phyloP scores from a whole-genome alignment of 2,888 invertebrate genomes.

The Molanna angustata region DNA sequence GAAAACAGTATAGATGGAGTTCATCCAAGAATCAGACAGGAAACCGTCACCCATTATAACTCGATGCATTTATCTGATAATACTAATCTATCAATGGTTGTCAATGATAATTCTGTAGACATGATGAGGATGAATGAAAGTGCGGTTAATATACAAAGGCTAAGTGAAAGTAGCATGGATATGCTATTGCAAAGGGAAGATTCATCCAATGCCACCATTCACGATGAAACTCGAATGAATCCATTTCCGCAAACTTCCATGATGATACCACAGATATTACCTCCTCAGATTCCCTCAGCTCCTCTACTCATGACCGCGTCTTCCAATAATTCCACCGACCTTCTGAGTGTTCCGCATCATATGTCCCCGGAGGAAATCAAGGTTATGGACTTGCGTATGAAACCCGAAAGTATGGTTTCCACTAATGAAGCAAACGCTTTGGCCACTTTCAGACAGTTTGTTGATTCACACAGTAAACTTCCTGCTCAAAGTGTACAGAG shows the following conservation, averaged over 20 bases:
- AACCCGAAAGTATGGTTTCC: conserved; percentile 56
- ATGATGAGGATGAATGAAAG: conserved; percentile 24
- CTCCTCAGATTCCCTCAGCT: neutral
- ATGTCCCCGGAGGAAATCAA: conserved; percentile 47
- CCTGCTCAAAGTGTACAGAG: conserved; percentile 59
- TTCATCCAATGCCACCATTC: neutral
- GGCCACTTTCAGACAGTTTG: conserved; percentile 37
- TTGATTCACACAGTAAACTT: conserved; percentile 43
- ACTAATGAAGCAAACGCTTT: conserved; percentile 36
- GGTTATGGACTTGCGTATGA: conserved; percentile 69
- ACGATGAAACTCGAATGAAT: neutral
- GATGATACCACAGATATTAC: conserved; percentile 14
- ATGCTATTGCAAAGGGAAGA: conserved; percentile 22
- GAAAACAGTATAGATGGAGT: conserved; percentile 44
- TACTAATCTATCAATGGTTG: conserved; percentile 32
- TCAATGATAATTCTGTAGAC: conserved; percentile 38
- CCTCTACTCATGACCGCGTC: conserved; percentile 20
- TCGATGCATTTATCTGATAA: conserved; percentile 36
- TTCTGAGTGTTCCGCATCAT: conserved; percentile 34
- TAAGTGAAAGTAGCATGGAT: conserved; percentile 24
- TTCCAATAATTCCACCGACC: conserved; percentile 36
- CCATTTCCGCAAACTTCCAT: conserved; percentile 15
- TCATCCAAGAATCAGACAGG: conserved; percentile 34
- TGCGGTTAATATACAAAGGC: conserved; percentile 9
- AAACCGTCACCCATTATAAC: conserved; percentile 31